Conservation (phyloP, 2,888 invertebrate genomes). For the Tenthredo mesomela region DNA sequence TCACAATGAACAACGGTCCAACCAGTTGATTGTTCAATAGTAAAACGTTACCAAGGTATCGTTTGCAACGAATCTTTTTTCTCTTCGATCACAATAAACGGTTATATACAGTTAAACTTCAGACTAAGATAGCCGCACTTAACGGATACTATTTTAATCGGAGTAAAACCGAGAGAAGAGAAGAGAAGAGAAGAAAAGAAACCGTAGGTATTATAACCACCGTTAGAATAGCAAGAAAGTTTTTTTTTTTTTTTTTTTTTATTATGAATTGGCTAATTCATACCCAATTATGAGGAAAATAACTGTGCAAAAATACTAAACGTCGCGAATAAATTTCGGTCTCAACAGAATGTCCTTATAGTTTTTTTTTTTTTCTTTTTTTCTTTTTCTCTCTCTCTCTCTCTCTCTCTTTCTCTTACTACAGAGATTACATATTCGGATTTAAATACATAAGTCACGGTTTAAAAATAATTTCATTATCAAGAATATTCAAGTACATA, state of each 20-base stretch:
- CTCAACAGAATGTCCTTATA: background rate
- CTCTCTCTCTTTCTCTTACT: too few species aligned
- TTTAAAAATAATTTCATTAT: background rate
- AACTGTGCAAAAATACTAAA: background rate
- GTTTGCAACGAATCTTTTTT: background rate
- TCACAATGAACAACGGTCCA: constrained; percentile 8
- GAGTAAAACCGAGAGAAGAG: background rate
- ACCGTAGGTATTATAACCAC: background rate
- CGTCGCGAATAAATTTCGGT: background rate
- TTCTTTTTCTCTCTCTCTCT: background rate
- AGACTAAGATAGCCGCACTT: background rate
- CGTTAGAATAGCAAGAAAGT: background rate
- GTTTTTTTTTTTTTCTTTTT: background rate
- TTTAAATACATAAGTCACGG: background rate
- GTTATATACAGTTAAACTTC: background rate
- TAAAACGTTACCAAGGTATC: background rate
- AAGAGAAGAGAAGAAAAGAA: background rate
- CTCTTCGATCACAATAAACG: background rate
- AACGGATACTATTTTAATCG: constrained; percentile 16
- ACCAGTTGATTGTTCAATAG: background rate
- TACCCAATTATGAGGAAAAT: background rate
- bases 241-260: background rate
- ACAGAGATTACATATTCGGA: background rate
- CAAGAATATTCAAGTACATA: background rate
- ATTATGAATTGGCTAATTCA: background rate